A percentile compares a stretch with the other conserved stretches of the same genome.
These are phyloP conservation scores for Oegoconia quadripuncta DNA, from an alignment of 2,888 invertebrate genomes.

Conservation along the genomic window DNA sequence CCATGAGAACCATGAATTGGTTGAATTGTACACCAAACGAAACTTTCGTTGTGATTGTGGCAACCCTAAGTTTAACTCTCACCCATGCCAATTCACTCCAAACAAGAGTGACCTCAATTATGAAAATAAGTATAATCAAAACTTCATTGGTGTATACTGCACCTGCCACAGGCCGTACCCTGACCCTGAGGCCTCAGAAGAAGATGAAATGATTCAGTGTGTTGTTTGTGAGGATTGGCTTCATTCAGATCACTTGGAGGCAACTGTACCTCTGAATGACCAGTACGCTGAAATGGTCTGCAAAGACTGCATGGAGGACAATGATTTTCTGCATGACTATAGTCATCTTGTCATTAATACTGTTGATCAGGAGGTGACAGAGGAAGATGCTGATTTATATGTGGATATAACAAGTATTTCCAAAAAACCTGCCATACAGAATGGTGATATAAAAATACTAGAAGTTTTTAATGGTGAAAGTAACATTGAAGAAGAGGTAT, in stretches of 20 bases:
- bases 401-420: constrained; percentile 7
- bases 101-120: constrained; percentile 83
- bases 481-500: constrained; percentile 8
- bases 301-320: constrained; percentile 85
- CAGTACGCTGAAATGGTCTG: constrained; percentile 92
- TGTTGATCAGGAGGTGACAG: constrained; percentile 36
- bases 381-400: constrained; percentile 24
- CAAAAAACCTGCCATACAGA: constrained; percentile 9
- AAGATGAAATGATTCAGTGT: constrained; percentile 98
- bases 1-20: constrained; percentile 96
- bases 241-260: constrained; percentile 88
- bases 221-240: constrained; percentile 98
- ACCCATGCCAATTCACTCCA: constrained; percentile 83
- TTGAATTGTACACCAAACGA: constrained; percentile 97
- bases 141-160: constrained; percentile 96
- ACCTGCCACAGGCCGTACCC: constrained; percentile 95
- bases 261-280: constrained; percentile 75
- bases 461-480: not conserved
- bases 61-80: constrained; percentile 84
- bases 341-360: constrained; percentile 64
- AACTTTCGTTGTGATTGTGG: constrained; percentile 98
- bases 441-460: constrained; percentile 19
- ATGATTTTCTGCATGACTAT: constrained; percentile 87
- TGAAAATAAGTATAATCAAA: constrained; percentile 93
- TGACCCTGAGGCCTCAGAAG: constrained; percentile 88